Evolutionary conservation across 2,113 vertebrate species (phyloP), one percentile per base, ranked within the genome.

Genomic region (Pundamilia nyererei): DNA sequence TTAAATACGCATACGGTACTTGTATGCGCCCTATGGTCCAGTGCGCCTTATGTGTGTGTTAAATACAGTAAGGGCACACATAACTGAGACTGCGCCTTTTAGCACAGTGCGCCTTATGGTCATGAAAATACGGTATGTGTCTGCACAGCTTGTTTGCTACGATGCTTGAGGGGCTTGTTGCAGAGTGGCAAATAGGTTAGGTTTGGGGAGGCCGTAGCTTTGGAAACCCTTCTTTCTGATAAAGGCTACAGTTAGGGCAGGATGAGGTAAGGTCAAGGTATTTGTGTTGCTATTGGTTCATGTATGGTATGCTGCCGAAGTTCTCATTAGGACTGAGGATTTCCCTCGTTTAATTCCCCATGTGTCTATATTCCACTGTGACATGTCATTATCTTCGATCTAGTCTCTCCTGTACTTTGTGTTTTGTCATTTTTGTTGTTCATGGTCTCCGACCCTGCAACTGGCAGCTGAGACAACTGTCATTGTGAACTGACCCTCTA

Each of bases 231-330:
- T 65, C 60, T 21, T 8, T 21, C 60, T 65, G 19, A 38, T 65
- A 65, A 38, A 2, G 4, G 19, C 33, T 65, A n/a, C 60, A 38
- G 60, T 65, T 38, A 38, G 33, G 3, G 33, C 60, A 65, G 33
- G 33, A 65, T 13, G 19, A 65, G 10, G 56, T 5, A 65, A 38
- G 31, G 17, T 7, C 1, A 3, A n/a, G 60, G 17, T n/a, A 65
- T 35, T 65, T 65, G 31, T 65, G 31, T 35, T 65, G 17, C 31
- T 65, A 35, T 65, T 65, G 60, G 60, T 65, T 65, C 10, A 65
- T 17, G 60, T n/a, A 3, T 65, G 60, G 31, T 35, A 35, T 35
- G 31, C 10, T 65, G 60, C 31, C 4, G 3, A 62, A 62, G 0
- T 35, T 65, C 60, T 65, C 60, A 35, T 7, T 38, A 65, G 10